A percentile compares a stretch with the other conserved stretches of the same genome.
Conservation (phyloP, 2,113 vertebrate genomes). For the Rhea americana region DNA sequence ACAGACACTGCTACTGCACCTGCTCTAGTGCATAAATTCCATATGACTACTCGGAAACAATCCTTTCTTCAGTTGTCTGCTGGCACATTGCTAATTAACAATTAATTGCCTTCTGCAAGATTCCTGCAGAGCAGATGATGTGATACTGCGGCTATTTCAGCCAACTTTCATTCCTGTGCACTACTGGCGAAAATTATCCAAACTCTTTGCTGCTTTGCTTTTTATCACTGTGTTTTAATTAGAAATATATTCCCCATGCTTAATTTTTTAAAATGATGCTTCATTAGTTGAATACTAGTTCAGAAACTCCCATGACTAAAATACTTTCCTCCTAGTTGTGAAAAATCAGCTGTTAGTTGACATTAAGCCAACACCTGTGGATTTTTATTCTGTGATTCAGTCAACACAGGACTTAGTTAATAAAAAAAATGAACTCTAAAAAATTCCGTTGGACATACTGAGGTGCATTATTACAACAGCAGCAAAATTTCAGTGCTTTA, state of each 20-base stretch:
- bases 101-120: constrained; percentile 50
- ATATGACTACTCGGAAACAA: not conserved
- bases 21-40: constrained; percentile 7
- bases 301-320: not conserved
- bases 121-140: constrained; percentile 31
- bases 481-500: not conserved
- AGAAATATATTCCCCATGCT: not conserved
- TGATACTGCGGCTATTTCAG: constrained; percentile 13
- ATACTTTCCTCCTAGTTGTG: not conserved
- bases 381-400: not conserved
- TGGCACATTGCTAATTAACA: constrained; percentile 48
- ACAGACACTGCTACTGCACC: not conserved
- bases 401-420: not conserved
- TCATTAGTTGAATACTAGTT: not conserved
- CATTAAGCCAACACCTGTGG: not conserved
- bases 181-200: not conserved
- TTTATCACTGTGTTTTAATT: not conserved
- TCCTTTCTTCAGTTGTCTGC: constrained; percentile 1
- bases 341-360: not conserved
- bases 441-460: too few species aligned
- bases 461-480: too few species aligned
- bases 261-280: not conserved
- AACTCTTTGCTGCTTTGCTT: not conserved
- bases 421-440: not conserved
- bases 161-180: not conserved